Evolutionary conservation across 2,113 vertebrate genomes (phyloP), one percentile per base, ranked within the genome.

Genomic region (Pseudonaja textilis): DNA sequence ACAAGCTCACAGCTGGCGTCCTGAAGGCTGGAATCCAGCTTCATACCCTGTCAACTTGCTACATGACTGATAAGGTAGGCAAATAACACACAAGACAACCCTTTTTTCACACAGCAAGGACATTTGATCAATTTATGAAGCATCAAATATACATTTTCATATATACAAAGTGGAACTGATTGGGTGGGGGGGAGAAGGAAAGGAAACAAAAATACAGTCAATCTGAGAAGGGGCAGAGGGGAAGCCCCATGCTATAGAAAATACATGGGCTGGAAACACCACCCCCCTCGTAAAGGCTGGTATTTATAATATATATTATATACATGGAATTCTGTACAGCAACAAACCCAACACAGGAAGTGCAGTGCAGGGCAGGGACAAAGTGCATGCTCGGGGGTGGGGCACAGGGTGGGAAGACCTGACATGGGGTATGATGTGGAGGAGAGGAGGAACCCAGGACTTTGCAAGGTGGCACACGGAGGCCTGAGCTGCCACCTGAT

Each of bases 101-200:
- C 18, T 86, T 59, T 34, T 34, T 88, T 87, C 94, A 95, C 89
- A 97, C 97, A 95, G 93, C 96, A 96, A 93, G 96, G 95, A 95
- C 95, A 93, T 52, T 89, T 94, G 96, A 94, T 96, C 96, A 93
- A 7, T 97, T 97, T 97, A 97, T 97, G 97, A 97, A 97, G 97
- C 97, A 97, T 97, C 96, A 97, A 97, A 97, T 97, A 97, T 97
- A 97, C 97, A 97, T 90, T 92, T 97, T 97, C 96, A 96, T 97
- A 97, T 97, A 92, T 97, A 97, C 97, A 97, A 96, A 90, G 94
- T 96, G 94, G 96, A 95, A 95, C 93, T 90, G 96, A 95, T 22
- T 22, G 74, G 96, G 34, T 94, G 89, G 85, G 89, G 52, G 92
- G 26, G 55, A 45, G 74, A 88, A 52, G 56, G 55, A 25, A 50